phyloP scores from a whole-genome alignment of 2,113 vertebrate species.

The Burhinus bistriatus region DNA sequence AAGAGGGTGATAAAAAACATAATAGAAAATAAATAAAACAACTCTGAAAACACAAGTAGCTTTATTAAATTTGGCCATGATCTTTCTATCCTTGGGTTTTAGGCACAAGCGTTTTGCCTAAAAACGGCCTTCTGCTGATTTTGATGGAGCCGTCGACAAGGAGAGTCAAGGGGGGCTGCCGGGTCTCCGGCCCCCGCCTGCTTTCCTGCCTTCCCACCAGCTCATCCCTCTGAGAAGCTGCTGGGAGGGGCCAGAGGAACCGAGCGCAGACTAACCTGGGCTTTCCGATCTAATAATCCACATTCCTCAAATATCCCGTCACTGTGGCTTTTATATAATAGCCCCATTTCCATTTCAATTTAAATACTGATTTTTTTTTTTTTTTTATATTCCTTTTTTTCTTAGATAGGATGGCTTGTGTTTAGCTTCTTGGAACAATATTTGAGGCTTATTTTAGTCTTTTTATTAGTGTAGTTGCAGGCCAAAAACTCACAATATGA shows the following conservation, averaged over 20 bases:
- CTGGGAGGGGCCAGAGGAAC: background rate
- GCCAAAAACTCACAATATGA: background rate
- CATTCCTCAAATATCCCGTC: background rate
- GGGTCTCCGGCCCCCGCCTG: rapidly evolving
- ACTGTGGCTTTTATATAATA: background rate
- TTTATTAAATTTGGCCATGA: background rate
- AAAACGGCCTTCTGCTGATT: background rate
- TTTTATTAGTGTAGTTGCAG: background rate
- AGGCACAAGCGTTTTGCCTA: rapidly evolving
- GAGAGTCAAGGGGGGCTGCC: background rate
- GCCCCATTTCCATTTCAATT: background rate
- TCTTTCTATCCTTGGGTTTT: background rate
- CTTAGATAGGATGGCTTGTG: background rate
- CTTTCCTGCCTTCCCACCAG: background rate
- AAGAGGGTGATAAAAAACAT: background rate
- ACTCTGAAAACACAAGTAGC: background rate
- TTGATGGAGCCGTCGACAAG: background rate
- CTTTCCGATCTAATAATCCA: background rate
- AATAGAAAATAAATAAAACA: background rate
- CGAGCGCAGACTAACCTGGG: background rate
- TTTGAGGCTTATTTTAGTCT: background rate
- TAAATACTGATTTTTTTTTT: background rate
- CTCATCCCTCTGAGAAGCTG: background rate
- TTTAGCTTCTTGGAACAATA: background rate
- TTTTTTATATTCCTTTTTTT: background rate